Percentiles rank a stretch among this genome's conserved stretches.
These are phyloP conservation scores for Piaya cayana DNA, from an alignment of 2,113 vertebrate species.

Conservation along the genomic window DNA sequence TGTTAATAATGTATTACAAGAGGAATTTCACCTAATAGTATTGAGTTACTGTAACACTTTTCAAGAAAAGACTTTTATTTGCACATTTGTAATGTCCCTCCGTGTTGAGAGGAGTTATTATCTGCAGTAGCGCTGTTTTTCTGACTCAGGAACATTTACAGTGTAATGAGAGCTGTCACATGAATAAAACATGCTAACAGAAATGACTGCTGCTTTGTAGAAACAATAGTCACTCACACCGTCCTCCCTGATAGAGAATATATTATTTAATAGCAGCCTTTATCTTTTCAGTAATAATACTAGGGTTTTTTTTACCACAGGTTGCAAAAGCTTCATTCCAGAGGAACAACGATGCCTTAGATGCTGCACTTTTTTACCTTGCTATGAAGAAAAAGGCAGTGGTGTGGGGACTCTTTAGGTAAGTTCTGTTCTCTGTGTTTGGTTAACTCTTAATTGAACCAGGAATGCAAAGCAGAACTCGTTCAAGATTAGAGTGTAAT, in stretches of 20 bases:
- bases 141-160: neutral
- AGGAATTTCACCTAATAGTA: neutral
- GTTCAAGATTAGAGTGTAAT: neutral
- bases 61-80: neutral
- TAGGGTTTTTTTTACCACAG: constrained; percentile 59
- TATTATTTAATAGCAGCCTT: neutral
- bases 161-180: neutral
- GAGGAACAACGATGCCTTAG: constrained; percentile 93
- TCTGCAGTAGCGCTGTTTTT: neutral
- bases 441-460: neutral
- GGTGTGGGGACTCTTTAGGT: constrained; percentile 98
- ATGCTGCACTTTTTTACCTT: constrained; percentile 95
- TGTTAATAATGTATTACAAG: neutral
- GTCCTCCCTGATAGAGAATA: neutral
- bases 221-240: neutral
- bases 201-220: neutral
- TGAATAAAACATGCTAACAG: neutral
- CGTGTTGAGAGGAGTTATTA: neutral
- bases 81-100: neutral
- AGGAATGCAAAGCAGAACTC: neutral
- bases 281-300: neutral
- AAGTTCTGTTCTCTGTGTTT: neutral
- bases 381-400: constrained; percentile 99
- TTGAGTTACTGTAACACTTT: neutral
- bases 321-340: constrained; percentile 96